phyloP scores from a whole-genome alignment of 1,140 invertebrate genomes.

The Alviniconcha marisindica region DNA sequence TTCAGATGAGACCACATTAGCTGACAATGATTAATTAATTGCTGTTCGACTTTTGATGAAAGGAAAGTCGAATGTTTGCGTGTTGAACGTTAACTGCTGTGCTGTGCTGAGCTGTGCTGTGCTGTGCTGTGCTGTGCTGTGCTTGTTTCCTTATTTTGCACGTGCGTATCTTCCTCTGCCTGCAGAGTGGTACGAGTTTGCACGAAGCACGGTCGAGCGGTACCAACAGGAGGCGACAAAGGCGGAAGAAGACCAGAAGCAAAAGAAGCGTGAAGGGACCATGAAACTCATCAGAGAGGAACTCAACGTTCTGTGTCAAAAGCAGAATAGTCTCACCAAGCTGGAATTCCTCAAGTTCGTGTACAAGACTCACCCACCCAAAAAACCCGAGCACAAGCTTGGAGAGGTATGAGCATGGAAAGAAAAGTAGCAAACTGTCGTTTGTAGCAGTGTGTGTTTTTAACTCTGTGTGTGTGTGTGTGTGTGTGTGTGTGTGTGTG shows the following conservation, averaged over 20 bases:
- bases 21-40: no score
- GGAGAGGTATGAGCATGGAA: conserved; percentile 26
- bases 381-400: conserved; percentile 48
- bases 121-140: no score
- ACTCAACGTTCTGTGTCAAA: conserved; percentile 44
- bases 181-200: conserved; percentile 57
- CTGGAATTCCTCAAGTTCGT: conserved; percentile 53
- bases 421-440: no score
- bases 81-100: no score
- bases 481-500: no score
- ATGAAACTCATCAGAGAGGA: conserved; percentile 50
- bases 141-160: no score
- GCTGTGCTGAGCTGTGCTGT: no score
- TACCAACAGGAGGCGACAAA: conserved; percentile 56
- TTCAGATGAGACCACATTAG: no score
- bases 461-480: no score
- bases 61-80: no score
- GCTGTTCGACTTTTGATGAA: no score
- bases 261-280: conserved; percentile 46
- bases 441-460: no score
- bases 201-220: conserved; percentile 42
- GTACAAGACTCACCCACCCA: conserved; percentile 56
- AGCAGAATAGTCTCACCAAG: conserved; percentile 9
- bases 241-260: conserved; percentile 46
- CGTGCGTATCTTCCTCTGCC: neutral